phyloP scores from a whole-genome alignment of 2,888 invertebrate species.

The Thera britannica region DNA sequence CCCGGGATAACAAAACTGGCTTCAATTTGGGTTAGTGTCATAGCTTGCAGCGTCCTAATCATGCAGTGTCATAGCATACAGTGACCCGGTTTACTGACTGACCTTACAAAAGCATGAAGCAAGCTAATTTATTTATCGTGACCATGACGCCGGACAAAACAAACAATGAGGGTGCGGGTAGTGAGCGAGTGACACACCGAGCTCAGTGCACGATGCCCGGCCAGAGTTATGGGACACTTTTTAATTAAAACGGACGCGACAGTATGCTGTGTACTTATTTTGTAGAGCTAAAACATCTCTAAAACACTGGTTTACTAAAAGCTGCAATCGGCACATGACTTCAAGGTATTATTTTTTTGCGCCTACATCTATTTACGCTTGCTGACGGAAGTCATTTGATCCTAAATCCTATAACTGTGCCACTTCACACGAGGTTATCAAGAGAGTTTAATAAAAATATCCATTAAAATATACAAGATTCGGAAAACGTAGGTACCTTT shows the following conservation, averaged over 20 bases:
- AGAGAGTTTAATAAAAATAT: not conserved
- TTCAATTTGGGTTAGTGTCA: conserved; percentile 20
- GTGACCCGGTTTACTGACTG: conserved; percentile 20
- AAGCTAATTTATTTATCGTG: no score
- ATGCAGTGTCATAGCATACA: conserved; percentile 19
- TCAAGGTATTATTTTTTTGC: not conserved
- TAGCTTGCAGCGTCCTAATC: conserved; percentile 13
- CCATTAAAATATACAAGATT: no score
- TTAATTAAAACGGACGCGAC: not conserved
- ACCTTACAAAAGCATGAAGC: conserved; percentile 15
- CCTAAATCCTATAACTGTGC: not conserved
- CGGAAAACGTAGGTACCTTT: conserved; percentile 12
- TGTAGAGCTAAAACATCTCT: not conserved
- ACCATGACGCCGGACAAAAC: conserved; percentile 25
- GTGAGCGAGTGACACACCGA: conserved; percentile 5
- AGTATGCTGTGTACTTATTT: not conserved
- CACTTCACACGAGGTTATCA: conserved; percentile 6
- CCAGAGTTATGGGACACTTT: not conserved
- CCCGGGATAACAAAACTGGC: not conserved
- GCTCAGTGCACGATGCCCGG: not conserved
- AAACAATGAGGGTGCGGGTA: conserved; percentile 15
- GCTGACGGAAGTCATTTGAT: not conserved
- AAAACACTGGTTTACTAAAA: not conserved
- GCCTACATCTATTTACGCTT: not conserved
- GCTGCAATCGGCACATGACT: no score